These are phyloP conservation scores for Antennarius striatus DNA, from an alignment of 2,113 vertebrate genomes.

Conservation along the genomic window DNA sequence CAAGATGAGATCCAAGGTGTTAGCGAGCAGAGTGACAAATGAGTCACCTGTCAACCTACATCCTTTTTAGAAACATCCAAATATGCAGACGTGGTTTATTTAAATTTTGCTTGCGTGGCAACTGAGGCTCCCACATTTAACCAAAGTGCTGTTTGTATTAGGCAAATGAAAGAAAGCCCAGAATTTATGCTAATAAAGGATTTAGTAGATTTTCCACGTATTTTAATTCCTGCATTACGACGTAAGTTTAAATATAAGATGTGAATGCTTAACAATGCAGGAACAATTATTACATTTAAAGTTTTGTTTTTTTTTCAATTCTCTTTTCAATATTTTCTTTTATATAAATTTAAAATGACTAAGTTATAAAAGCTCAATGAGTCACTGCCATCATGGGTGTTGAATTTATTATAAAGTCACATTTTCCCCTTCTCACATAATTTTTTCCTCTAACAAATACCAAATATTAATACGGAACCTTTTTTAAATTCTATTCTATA, in stretches of 20 bases:
- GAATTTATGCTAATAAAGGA: slow-evolving; percentile 8
- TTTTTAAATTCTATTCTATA: no score
- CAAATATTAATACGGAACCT: no score
- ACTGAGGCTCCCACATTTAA: slow-evolving; percentile 14
- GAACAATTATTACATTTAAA: neutral
- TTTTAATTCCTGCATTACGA: neutral
- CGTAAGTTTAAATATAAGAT: neutral
- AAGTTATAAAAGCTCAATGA: no score
- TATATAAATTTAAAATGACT: neutral
- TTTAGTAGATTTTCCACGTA: slow-evolving; percentile 1
- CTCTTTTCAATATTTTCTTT: neutral
- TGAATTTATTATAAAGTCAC: neutral
- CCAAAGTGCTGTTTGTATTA: slow-evolving; percentile 4
- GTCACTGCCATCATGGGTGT: neutral
- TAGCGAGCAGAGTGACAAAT: slow-evolving; percentile 44
- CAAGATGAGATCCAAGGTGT: slow-evolving; percentile 38
- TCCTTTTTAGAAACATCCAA: slow-evolving; percentile 37
- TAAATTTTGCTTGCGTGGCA: slow-evolving; percentile 24
- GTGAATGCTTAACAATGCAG: neutral
- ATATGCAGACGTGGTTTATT: slow-evolving; percentile 23
- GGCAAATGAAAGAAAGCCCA: slow-evolving; percentile 39
- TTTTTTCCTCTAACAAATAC: no score
- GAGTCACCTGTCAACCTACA: neutral
- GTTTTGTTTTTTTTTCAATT: neutral
- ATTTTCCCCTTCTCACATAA: no score